A percentile compares a stretch with the other conserved stretches of the same genome.
phyloP scores from a whole-genome alignment of 2,888 invertebrate species.

The Xylota sylvarum region DNA sequence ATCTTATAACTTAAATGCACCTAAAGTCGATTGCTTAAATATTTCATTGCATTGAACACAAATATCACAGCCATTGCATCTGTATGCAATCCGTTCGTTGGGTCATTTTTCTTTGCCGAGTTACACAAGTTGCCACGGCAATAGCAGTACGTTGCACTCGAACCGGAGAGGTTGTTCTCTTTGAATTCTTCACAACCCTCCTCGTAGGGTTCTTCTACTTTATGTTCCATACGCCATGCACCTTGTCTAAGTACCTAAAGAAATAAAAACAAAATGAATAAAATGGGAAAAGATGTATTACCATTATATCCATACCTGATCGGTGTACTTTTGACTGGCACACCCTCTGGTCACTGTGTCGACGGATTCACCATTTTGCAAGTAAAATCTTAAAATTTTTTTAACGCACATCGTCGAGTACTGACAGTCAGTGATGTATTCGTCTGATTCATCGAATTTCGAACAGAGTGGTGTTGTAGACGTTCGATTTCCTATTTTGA shows the following conservation, averaged over 20 bases:
- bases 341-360: conserved; percentile 87
- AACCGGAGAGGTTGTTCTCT: conserved; percentile 86
- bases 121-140: conserved; percentile 92
- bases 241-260: conserved; percentile 87
- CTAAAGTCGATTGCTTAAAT: conserved; percentile 64
- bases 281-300: background rate
- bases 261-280: background rate
- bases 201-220: conserved; percentile 89
- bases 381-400: conserved; percentile 88
- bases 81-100: conserved; percentile 85
- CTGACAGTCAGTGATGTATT: conserved; percentile 91
- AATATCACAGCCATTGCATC: conserved; percentile 88
- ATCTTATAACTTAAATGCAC: conserved; percentile 10
- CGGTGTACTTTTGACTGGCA: conserved; percentile 89
- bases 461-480: conserved; percentile 89
- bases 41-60: conserved; percentile 88
- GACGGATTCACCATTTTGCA: conserved; percentile 87
- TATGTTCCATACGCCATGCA: conserved; percentile 88
- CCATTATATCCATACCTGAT: conserved; percentile 80
- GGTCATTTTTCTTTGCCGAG: conserved; percentile 84
- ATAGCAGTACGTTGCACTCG: conserved; percentile 88
- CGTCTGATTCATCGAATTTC: conserved; percentile 90
- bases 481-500: conserved; percentile 85
- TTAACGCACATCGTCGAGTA: conserved; percentile 94
- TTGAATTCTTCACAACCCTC: conserved; percentile 89